Base-by-base conservation (phyloP, 1,140 invertebrate genomes). In the Platorchestia sp. region DNA sequence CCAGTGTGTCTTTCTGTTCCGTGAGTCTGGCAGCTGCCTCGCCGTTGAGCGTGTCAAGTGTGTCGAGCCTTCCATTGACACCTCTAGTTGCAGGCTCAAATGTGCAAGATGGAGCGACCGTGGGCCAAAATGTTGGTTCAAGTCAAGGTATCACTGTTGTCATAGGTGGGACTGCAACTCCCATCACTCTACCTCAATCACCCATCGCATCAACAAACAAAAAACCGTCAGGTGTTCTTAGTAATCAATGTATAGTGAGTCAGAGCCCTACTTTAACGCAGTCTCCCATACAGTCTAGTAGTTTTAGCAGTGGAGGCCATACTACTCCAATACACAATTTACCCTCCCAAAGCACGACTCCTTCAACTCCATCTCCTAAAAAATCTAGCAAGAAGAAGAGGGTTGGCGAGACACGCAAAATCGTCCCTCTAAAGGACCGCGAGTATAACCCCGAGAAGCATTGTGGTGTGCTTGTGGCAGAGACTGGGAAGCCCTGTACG, bases 381-480 rank as follows among this genome's bases (percentile, higher is more conserved):
- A 96, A 96, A 87, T 96, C 96, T 22, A 96, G 95, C 95, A 97
- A 97, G 95, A 97, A 96, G 95, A 96, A 96, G 53, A 97, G 97
- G 89, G 96, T 96, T 45, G 96, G 96, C 44, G 97, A 97, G 95
- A 45, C 91, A 14, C 96, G 97, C 45, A 97, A 97, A 95, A 95
- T 97, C 42, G 96, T 97, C 53, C 97, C 98, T 95, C 97, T 98
- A 95, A 98, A 98, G 96, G 97, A 98, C 95, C 97, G 98, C 95
- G 98, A 98, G 96, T 99, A 98, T 97, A 98, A 98, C 97, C 98
- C 98, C 7, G 98, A 99, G 96, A 98, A 98, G 95, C 98, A 99
- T 96, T 99, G 98, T 97, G 98, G 98, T 1, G 98, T 98, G 3
- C 97, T 97, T 96, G 98, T 98, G 95, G 97, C 97, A 6, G 98